A percentile compares a stretch with the other conserved stretches of the same genome.
phyloP scores from a whole-genome alignment of 2,797 vertebrate species.

The Sparidentex hasta region DNA sequence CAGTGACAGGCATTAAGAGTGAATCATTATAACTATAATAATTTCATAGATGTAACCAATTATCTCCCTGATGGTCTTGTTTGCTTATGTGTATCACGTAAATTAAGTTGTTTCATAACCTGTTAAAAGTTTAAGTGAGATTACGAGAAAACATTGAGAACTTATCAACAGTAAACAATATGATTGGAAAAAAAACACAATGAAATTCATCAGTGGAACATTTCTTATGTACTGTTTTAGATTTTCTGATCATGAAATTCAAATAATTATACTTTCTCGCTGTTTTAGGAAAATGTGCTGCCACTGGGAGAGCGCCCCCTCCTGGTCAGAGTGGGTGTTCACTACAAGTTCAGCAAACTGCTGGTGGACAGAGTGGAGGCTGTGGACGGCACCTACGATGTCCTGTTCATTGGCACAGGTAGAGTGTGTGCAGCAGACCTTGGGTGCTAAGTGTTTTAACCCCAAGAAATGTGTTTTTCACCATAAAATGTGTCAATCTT shows the following conservation, averaged over 20 bases:
- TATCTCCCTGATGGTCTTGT: not conserved
- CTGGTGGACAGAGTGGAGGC: constrained; percentile 89
- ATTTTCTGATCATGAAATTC: constrained; percentile 1
- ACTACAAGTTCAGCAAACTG: constrained; percentile 88
- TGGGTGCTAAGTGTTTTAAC: not conserved
- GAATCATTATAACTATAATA: too few relatives aligned
- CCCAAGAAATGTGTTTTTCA: not conserved
- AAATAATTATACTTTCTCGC: not conserved
- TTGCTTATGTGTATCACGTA: not conserved
- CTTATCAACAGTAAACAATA: not conserved
- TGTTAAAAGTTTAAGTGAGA: constrained; percentile 18
- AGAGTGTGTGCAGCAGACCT: not conserved
- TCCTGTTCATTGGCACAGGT: constrained; percentile 89
- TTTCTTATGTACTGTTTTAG: not conserved
- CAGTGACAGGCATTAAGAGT: too few relatives aligned
- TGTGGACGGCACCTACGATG: constrained; percentile 86
- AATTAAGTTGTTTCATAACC: too few relatives aligned
- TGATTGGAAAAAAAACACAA: not conserved
- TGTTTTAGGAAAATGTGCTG: constrained; percentile 83
- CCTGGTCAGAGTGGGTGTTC: constrained; percentile 86
- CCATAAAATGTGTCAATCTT: not conserved
- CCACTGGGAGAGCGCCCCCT: constrained; percentile 85
- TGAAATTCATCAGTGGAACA: not conserved
- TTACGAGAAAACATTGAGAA: constrained; percentile 19
- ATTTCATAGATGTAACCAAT: too few relatives aligned